Percentiles rank a stretch among this genome's conserved stretches.
phyloP scores from a whole-genome alignment of 2,797 vertebrate genomes.

The Helostoma temminkii region DNA sequence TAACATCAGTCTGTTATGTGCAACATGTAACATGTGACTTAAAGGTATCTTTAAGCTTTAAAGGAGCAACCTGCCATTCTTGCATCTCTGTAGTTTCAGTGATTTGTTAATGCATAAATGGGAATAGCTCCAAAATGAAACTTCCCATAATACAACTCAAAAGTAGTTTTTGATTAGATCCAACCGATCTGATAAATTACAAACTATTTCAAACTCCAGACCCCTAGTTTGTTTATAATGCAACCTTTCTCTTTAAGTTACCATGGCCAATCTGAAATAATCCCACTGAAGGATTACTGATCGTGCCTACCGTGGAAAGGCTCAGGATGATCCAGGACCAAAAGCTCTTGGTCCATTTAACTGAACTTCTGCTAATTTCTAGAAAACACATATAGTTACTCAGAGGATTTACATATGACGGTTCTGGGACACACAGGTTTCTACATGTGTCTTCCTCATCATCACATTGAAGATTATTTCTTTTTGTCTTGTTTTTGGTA shows the following conservation, averaged over 20 bases:
- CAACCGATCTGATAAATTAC: too few species aligned
- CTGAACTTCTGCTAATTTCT: neutral
- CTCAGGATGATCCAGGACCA: too few species aligned
- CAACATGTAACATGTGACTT: neutral
- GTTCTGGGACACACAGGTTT: constrained; percentile 60
- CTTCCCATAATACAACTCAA: neutral
- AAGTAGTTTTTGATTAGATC: neutral
- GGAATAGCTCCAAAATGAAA: too few species aligned
- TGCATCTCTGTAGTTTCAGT: neutral
- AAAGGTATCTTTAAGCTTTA: neutral
- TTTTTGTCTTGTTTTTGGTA: neutral
- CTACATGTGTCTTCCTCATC: neutral
- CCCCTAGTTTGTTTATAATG: neutral
- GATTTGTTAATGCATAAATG: too few species aligned
- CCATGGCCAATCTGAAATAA: neutral
- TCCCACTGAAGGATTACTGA: neutral
- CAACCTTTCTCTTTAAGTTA: neutral
- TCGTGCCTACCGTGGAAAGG: too few species aligned
- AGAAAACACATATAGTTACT: constrained; percentile 32
- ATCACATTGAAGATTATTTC: neutral
- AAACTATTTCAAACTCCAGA: neutral
- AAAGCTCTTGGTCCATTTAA: neutral
- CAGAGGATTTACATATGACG: constrained; percentile 58
- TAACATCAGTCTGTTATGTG: neutral
- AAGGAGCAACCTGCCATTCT: neutral